Percentiles rank a stretch among this genome's conserved stretches.
Evolutionary conservation across 2,113 vertebrate genomes (phyloP).

Genomic region (Pleuronectes platessa): DNA sequence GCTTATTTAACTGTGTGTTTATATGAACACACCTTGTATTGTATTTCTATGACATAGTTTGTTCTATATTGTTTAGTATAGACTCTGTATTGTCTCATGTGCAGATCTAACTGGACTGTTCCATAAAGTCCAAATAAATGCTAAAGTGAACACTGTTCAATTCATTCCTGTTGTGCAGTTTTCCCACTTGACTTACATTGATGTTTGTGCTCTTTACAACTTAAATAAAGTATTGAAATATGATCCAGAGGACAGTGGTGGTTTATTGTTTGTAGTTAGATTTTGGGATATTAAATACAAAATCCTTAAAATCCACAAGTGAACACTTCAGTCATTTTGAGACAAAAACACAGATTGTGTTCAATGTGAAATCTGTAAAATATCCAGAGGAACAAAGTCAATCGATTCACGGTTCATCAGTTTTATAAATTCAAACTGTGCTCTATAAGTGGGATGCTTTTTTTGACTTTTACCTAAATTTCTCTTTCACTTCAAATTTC

Average conservation of each 20-base stretch:
- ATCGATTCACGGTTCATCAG: background rate
- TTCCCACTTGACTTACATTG: background rate
- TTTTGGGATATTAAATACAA: background rate
- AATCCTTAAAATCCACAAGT: background rate
- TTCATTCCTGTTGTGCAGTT: background rate
- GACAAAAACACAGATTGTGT: background rate
- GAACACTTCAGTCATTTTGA: background rate
- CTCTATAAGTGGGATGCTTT: background rate
- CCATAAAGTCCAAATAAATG: constrained; percentile 4
- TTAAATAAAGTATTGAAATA: background rate
- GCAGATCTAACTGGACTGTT: background rate
- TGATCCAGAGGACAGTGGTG: background rate
- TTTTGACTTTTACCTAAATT: background rate
- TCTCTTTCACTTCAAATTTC: background rate
- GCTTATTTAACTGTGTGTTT: background rate
- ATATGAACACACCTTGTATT: background rate
- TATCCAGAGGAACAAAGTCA: background rate
- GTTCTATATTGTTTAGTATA: background rate
- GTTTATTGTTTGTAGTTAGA: background rate
- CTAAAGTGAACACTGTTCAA: background rate
- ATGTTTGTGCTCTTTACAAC: background rate
- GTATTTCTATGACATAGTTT: background rate
- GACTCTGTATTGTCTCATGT: background rate
- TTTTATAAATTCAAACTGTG: background rate
- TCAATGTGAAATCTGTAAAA: constrained; percentile 4